These are phyloP conservation scores for Megaptera novaeangliae DNA, from an alignment of 2,113 vertebrate species.

Conservation along the genomic window DNA sequence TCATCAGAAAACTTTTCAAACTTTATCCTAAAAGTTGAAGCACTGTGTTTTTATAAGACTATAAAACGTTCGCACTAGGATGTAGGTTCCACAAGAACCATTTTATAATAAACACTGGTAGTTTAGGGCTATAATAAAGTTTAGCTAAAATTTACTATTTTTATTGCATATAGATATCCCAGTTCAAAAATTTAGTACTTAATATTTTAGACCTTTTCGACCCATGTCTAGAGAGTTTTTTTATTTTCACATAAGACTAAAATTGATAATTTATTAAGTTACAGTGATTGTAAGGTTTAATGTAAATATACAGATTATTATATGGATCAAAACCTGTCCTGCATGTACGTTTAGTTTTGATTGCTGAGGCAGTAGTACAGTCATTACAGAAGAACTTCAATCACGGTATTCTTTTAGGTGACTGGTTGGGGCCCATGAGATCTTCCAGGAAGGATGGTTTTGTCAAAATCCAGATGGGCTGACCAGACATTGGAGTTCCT, in stretches of 20 bases:
- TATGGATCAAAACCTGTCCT: neutral
- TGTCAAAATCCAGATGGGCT: neutral
- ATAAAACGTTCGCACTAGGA: neutral
- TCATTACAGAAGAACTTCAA: neutral
- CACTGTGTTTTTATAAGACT: neutral
- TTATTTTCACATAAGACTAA: neutral
- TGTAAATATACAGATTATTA: neutral
- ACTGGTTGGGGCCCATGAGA: neutral
- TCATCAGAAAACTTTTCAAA: neutral
- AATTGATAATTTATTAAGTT: neutral
- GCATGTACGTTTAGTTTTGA: neutral
- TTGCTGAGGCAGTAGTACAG: neutral
- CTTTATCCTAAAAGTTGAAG: neutral
- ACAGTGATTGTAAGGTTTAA: neutral
- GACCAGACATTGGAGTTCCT: neutral
- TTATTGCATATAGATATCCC: neutral
- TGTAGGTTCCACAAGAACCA: neutral
- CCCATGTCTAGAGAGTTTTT: neutral
- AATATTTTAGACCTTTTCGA: neutral
- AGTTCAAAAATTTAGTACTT: neutral
- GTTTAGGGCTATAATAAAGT: neutral
- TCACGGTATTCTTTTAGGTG: neutral
- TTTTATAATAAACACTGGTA: neutral
- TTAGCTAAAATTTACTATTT: neutral
- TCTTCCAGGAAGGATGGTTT: neutral